A percentile compares a stretch with the other conserved stretches of the same genome.
phyloP scores from a whole-genome alignment of 2,888 invertebrate species.

The Dusona sp. region DNA sequence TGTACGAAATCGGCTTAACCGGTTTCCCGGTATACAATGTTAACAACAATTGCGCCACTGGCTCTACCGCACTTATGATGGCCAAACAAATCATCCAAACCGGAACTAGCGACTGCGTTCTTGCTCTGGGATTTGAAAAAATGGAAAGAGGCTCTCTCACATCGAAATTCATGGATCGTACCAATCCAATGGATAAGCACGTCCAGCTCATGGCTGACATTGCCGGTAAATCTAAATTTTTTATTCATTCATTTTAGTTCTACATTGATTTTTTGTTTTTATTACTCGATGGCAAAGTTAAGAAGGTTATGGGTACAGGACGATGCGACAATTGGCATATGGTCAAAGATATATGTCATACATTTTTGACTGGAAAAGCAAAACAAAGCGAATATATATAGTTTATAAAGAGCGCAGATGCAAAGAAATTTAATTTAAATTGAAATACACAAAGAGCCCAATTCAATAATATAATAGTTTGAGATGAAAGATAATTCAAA shows the following conservation, averaged over 20 bases:
- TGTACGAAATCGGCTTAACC: constrained; percentile 97
- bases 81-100: constrained; percentile 97
- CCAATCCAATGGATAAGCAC: constrained; percentile 96
- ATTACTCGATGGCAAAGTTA: too few relatives aligned
- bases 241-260: neutral
- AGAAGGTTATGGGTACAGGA: too few relatives aligned
- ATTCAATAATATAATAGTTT: too few relatives aligned
- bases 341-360: too few relatives aligned
- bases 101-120: constrained; percentile 93
- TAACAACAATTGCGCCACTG: constrained; percentile 99
- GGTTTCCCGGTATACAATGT: constrained; percentile 99
- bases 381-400: too few relatives aligned
- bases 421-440: too few relatives aligned
- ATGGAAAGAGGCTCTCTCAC: constrained; percentile 97
- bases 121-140: constrained; percentile 99
- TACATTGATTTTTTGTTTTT: neutral
- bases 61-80: constrained; percentile 95
- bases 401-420: too few relatives aligned
- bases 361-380: too few relatives aligned
- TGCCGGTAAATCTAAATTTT: constrained; percentile 86
- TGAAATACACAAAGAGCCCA: too few relatives aligned
- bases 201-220: constrained; percentile 93
- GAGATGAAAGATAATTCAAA: too few relatives aligned
- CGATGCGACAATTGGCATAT: too few relatives aligned
- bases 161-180: constrained; percentile 91